phyloP scores from a whole-genome alignment of 2,113 vertebrate species.

The Poeciliopsis retropinna region DNA sequence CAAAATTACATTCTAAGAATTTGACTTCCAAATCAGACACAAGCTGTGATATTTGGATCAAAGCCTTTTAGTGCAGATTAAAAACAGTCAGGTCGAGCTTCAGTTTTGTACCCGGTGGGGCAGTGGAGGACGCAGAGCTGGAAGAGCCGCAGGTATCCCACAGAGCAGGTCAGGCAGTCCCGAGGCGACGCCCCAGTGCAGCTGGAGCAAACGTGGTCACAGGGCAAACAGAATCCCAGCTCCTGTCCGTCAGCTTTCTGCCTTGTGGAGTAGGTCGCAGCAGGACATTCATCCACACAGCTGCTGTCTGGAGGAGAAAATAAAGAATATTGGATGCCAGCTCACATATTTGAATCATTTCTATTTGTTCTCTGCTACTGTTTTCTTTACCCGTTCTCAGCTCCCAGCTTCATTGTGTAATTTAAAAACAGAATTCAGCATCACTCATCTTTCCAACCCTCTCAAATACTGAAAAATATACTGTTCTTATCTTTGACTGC shows the following conservation, averaged over 20 bases:
- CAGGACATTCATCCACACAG: slow-evolving; percentile 75
- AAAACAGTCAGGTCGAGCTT: not conserved
- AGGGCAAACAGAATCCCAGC: slow-evolving; percentile 77
- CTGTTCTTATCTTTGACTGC: too few species aligned
- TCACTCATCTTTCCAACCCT: not conserved
- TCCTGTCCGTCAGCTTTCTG: slow-evolving; percentile 76
- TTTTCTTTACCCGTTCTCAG: not conserved
- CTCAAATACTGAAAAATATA: not conserved
- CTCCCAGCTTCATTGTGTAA: not conserved
- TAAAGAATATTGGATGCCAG: not conserved
- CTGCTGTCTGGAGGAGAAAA: slow-evolving; percentile 65
- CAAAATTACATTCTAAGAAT: not conserved
- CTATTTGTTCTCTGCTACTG: not conserved
- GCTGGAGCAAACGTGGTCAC: slow-evolving; percentile 74
- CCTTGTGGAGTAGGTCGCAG: slow-evolving; percentile 65
- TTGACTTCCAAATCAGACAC: not conserved
- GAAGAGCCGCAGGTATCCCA: slow-evolving; percentile 73
- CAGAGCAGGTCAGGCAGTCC: slow-evolving; percentile 78
- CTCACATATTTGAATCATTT: not conserved
- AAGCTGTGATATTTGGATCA: not conserved
- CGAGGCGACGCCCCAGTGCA: slow-evolving; percentile 74
- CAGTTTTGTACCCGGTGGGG: slow-evolving; percentile 74
- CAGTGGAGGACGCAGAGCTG: slow-evolving; percentile 79
- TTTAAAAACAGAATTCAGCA: not conserved
- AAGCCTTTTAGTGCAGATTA: not conserved